A percentile compares a stretch with the other conserved stretches of the same genome.
Conservation (phyloP, 1,140 invertebrate genomes). For the Drosophila equinoxialis region DNA sequence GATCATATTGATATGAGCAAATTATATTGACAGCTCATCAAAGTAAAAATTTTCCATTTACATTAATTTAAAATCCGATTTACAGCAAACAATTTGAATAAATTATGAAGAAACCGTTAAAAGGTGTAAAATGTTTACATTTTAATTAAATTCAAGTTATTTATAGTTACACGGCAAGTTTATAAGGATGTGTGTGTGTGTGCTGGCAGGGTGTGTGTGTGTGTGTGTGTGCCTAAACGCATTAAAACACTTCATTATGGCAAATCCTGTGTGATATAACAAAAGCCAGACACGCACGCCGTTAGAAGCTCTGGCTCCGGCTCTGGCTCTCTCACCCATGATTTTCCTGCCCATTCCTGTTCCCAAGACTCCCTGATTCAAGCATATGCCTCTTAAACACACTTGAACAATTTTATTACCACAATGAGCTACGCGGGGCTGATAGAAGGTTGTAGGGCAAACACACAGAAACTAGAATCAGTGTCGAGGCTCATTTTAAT, state of each 20-base stretch:
- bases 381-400: slow-evolving; percentile 72
- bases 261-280: slow-evolving; percentile 77
- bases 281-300: slow-evolving; percentile 69
- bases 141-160: slow-evolving; percentile 65
- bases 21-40: background rate
- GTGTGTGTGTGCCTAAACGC: slow-evolving; percentile 70
- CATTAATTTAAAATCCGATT: background rate
- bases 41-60: background rate
- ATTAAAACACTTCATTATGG: slow-evolving; percentile 80
- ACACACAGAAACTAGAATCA: slow-evolving; percentile 47
- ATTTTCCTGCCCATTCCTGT: slow-evolving; percentile 3
- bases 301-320: slow-evolving; percentile 21
- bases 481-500: slow-evolving; percentile 63
- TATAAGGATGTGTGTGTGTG: slow-evolving; percentile 11
- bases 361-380: slow-evolving; percentile 20
- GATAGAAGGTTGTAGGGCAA: slow-evolving; percentile 29
- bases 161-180: slow-evolving; percentile 22
- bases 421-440: slow-evolving; percentile 13
- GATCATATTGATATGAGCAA: background rate
- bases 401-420: slow-evolving; percentile 77
- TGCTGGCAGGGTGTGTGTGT: slow-evolving; percentile 10
- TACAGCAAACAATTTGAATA: background rate
- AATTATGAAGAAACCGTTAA: background rate
- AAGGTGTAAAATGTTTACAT: slow-evolving; percentile 50
- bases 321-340: slow-evolving; percentile 29